Evolutionary conservation across 2,888 invertebrate species (phyloP).

Genomic region (Blomia tropicalis): DNA sequence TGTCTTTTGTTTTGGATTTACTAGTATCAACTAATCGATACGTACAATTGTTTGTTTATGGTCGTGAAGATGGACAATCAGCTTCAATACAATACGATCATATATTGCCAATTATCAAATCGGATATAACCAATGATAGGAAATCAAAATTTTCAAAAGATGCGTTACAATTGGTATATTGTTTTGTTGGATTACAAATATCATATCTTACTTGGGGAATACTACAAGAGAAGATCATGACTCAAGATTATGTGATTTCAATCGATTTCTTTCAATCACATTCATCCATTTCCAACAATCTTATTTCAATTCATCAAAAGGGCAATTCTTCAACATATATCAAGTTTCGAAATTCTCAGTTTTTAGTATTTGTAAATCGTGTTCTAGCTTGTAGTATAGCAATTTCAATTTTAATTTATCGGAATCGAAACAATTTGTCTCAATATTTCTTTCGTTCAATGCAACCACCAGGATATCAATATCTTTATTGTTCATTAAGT

Average conservation of each 20-base stretch:
- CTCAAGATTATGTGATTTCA: slow-evolving; percentile 38
- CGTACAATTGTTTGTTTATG: slow-evolving; percentile 28
- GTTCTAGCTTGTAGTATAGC: slow-evolving; percentile 64
- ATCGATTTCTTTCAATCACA: slow-evolving; percentile 17
- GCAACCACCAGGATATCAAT: slow-evolving; percentile 49
- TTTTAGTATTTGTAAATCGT: slow-evolving; percentile 87
- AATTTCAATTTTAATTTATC: slow-evolving; percentile 43
- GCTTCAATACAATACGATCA: not conserved
- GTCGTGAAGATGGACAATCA: slow-evolving; percentile 22
- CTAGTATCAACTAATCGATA: slow-evolving; percentile 21
- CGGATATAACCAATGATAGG: not conserved
- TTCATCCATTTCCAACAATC: not conserved
- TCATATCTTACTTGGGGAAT: slow-evolving; percentile 91
- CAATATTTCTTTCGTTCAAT: not conserved
- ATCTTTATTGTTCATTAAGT: slow-evolving; percentile 84
- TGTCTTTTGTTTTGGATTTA: too few species aligned
- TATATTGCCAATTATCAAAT: not conserved
- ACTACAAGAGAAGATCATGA: slow-evolving; percentile 96
- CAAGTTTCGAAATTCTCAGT: slow-evolving; percentile 81
- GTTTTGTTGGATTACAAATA: slow-evolving; percentile 70
- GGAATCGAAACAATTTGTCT: not conserved
- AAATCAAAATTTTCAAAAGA: not conserved
- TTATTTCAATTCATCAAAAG: not conserved
- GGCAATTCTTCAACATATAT: not conserved
- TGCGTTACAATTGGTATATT: slow-evolving; percentile 46